Base-by-base conservation (phyloP, 92 coral and sea anemone species). In the Porites divaricata region DNA sequence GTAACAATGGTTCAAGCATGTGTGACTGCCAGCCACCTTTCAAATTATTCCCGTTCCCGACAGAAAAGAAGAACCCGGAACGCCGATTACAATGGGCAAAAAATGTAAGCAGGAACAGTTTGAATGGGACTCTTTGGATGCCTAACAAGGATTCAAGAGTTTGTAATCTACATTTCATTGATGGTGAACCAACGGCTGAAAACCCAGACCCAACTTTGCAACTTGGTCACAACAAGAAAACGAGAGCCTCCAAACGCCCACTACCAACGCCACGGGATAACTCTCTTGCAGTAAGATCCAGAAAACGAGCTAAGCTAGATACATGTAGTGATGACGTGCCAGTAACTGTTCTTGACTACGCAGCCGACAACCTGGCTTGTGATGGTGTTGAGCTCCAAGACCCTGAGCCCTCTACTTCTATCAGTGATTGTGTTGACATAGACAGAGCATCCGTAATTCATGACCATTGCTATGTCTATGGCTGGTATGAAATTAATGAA, bases 121-220 rank as follows among this genome's bases (percentile, higher is more conserved):
- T 59, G 81, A 85, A 69, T 77, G 84, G 83, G 63, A 75, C 77
- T 58, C 91, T 75, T 75, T 88, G 84, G 91, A 77, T 81, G 88
- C 91, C 91, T 73, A 89, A 84, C 64, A 85, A 78, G 26, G 14
- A 78, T 89, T 85, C 92, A 26, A 64, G 92, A 78, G 89, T 89
- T 64, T 89, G 92, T 61, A 84, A 41, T 74, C 65, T 79, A 28
- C 92, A 89, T 63, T 89, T 89, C 59, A 67, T 63, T 69, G 89
- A 89, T 59, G 72, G 85, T 15, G 80, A 89, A 64, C 89, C 89
- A 52, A 78, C 89, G 28, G 66, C 80, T 23, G 74, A 83, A 89
- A 78, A 89, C 74, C 92, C 89, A 35, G 86, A 89, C 72, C 92
- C 92, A 61, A 83, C 92, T 41, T 63, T 63, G 78, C 75, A 89